A percentile compares a stretch with the other conserved stretches of the same genome.
Conservation (phyloP, 1,140 invertebrate species). For the Argopecten irradians region DNA sequence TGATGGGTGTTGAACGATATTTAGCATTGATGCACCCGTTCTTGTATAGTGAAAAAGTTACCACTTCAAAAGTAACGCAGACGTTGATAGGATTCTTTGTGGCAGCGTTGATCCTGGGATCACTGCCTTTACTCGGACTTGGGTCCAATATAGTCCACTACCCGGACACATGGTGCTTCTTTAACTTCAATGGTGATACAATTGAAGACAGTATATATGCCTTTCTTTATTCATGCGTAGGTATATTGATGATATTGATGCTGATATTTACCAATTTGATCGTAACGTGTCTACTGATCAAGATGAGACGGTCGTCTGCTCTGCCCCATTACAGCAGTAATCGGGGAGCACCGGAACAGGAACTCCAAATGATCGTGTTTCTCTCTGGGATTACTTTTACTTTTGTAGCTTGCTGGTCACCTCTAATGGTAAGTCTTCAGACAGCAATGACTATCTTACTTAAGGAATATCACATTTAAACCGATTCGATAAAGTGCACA, state of each 20-base stretch:
- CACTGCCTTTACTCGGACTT: slow-evolving; percentile 74
- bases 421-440: slow-evolving; percentile 74
- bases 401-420: slow-evolving; percentile 76
- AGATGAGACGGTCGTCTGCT: slow-evolving; percentile 60
- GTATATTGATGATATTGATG: slow-evolving; percentile 64
- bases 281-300: slow-evolving; percentile 64
- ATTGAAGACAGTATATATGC: slow-evolving; percentile 59
- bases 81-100: slow-evolving; percentile 62
- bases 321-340: slow-evolving; percentile 42
- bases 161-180: slow-evolving; percentile 77
- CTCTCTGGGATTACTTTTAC: slow-evolving; percentile 75
- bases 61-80: neutral
- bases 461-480: too few relatives aligned
- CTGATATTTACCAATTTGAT: slow-evolving; percentile 60
- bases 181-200: slow-evolving; percentile 66
- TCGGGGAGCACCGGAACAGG: slow-evolving; percentile 59
- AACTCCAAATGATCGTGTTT: slow-evolving; percentile 77
- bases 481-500: too few relatives aligned
- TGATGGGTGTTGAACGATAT: slow-evolving; percentile 73
- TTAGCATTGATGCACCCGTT: slow-evolving; percentile 72
- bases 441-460: too few relatives aligned
- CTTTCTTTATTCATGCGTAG: slow-evolving; percentile 66
- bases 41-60: slow-evolving; percentile 56
- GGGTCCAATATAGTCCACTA: slow-evolving; percentile 70
- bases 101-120: slow-evolving; percentile 65